Base-by-base conservation (phyloP, 2,113 vertebrate genomes). In the Rhodinocichla rosea region DNA sequence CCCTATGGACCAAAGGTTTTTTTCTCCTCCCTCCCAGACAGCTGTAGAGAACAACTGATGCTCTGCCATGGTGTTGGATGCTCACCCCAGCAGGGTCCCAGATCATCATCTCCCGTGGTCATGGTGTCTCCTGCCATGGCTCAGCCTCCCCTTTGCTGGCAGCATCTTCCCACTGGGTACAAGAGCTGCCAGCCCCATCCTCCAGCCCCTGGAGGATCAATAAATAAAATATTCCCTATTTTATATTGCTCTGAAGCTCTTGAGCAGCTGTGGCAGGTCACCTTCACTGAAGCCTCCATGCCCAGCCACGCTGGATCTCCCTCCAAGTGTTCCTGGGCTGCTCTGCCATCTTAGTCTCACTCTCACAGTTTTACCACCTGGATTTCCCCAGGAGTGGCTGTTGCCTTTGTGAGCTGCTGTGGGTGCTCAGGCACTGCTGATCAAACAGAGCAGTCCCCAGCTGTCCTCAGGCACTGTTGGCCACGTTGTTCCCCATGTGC, bases 251-350 rank as follows among this genome's bases (percentile, higher is more conserved):
- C 44, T 3, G 7, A 40, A 64, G 52, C 32, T 37, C 55, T 13
- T 32, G 28, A 85, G 44, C 65, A 82, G 69, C 47, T 57, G 28
- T 79, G 70, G 56, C 19, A 60, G 57, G 28, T 73, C 74, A n/a
- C 49, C 63, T 64, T 39, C 70, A 87, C 40, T 52, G 47, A 35
- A 47, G 33, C 8, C 77, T 68, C 59, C 53, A 5, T 17, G 28
- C 20, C 39, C 28, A 68, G 57, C 18, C 74, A 57, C 0, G 0
- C 49, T 85, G 74, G 45, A 45, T 53, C 47, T 44, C 2, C 0
- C 39, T 47, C 23, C 49, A 32, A 2, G 33, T 20, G 39, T 49
- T 90, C 35, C 57, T 88, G 40, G 50, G 32, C 55, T 86, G 47
- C 50, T 76, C 24, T 68, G 35, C 68, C 33, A 32, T 4, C 70